Evolutionary conservation across 2,797 vertebrate genomes (phyloP).

Genomic region (Melanotaenia nigrans): DNA sequence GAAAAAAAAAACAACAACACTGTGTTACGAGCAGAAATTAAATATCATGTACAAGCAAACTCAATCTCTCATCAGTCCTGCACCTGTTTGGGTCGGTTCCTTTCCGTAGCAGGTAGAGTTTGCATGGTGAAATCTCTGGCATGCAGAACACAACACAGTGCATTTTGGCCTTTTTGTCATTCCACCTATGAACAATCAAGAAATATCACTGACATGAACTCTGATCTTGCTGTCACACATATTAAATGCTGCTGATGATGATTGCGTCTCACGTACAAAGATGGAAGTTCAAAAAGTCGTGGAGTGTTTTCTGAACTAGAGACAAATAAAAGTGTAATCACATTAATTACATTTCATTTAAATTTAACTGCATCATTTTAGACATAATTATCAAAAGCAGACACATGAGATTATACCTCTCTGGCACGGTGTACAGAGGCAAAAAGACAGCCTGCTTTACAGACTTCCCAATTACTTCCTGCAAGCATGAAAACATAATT

Average conservation of each 20-base stretch:
- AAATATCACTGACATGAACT: neutral
- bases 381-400: neutral
- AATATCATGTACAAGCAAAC: neutral
- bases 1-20: neutral
- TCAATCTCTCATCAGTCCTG: neutral
- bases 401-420: slow-evolving; percentile 82
- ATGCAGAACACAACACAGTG: slow-evolving; percentile 95
- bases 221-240: neutral
- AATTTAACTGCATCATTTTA: neutral
- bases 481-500: slow-evolving; percentile 49
- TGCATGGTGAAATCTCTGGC: slow-evolving; percentile 86
- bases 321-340: slow-evolving; percentile 13
- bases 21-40: slow-evolving; percentile 6
- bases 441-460: slow-evolving; percentile 88
- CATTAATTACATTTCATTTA: neutral
- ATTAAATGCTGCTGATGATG: neutral
- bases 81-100: slow-evolving; percentile 92
- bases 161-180: slow-evolving; percentile 91
- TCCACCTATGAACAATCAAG: slow-evolving; percentile 86
- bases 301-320: slow-evolving; percentile 87
- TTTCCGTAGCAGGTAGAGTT: slow-evolving; percentile 90
- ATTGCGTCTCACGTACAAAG: slow-evolving; percentile 86
- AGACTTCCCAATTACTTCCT: slow-evolving; percentile 95
- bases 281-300: slow-evolving; percentile 91
- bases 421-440: slow-evolving; percentile 86